A percentile compares a stretch with the other conserved stretches of the same genome.
phyloP scores from a whole-genome alignment of 2,888 invertebrate species.

The Aricia artaxerxes region DNA sequence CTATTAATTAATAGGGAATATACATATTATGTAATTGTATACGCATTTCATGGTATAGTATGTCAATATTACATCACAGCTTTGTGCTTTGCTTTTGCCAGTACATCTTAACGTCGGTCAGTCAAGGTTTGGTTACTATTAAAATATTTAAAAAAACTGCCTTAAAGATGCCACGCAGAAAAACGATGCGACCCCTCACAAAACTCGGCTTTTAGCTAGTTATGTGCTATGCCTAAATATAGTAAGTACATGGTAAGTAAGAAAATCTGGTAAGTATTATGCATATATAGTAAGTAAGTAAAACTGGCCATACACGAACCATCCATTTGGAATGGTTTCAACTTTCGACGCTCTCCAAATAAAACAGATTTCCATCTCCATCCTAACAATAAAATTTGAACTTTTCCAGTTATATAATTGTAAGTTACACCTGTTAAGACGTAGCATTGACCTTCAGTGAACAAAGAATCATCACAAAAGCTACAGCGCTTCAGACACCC shows the following conservation, averaged over 20 bases:
- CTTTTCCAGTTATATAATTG: not conserved
- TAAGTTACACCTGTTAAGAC: constrained; percentile 20
- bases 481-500: constrained; percentile 57
- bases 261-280: too few relatives aligned
- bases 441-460: constrained; percentile 40
- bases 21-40: constrained; percentile 49
- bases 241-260: too few relatives aligned
- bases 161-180: too few relatives aligned
- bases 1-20: constrained; percentile 76
- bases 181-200: too few relatives aligned
- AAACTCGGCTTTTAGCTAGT: too few relatives aligned
- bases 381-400: not conserved
- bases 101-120: not conserved
- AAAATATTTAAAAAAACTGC: too few relatives aligned
- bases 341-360: not conserved
- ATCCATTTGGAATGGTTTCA: not conserved
- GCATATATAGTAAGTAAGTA: not conserved
- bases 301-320: not conserved
- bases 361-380: not conserved
- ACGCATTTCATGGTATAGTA: constrained; percentile 3
- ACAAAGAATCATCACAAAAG: constrained; percentile 33
- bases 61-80: not conserved
- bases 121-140: too few relatives aligned
- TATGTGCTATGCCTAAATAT: too few relatives aligned
- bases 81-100: not conserved